phyloP scores from a whole-genome alignment of 2,888 invertebrate species.

The Erpobdella octoculata region DNA sequence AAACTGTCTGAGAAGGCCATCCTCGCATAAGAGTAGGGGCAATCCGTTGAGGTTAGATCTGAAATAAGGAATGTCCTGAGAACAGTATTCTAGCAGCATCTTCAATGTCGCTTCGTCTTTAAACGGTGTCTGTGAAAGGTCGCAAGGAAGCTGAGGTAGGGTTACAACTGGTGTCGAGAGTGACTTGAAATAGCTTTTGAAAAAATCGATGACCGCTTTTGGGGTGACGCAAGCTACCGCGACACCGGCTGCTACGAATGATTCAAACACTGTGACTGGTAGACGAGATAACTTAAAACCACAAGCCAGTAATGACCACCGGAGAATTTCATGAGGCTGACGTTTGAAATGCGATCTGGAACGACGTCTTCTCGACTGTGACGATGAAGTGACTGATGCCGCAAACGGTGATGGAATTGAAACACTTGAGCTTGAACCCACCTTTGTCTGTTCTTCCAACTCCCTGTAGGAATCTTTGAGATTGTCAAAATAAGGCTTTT shows the following conservation, averaged over 20 bases:
- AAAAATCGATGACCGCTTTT: constrained; percentile 36
- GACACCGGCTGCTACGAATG: constrained; percentile 35
- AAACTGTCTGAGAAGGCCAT: constrained; percentile 37
- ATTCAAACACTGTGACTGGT: constrained; percentile 34
- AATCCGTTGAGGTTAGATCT: constrained; percentile 35
- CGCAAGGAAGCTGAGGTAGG: constrained; percentile 33
- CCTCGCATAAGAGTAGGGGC: constrained; percentile 37
- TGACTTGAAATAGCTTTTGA: constrained; percentile 29
- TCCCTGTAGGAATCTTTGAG: constrained; percentile 34
- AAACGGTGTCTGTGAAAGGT: constrained; percentile 34
- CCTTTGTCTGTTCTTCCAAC: constrained; percentile 26
- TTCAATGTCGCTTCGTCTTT: constrained; percentile 33
- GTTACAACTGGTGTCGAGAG: constrained; percentile 28
- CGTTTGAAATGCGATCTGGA: constrained; percentile 27
- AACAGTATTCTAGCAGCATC: constrained; percentile 36
- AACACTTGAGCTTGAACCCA: not conserved
- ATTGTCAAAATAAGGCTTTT: constrained; percentile 37
- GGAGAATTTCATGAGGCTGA: constrained; percentile 32
- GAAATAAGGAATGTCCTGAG: constrained; percentile 34
- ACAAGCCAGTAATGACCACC: constrained; percentile 33
- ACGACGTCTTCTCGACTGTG: constrained; percentile 18
- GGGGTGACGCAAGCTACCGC: constrained; percentile 36
- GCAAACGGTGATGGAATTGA: not conserved
- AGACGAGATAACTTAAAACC: constrained; percentile 38
- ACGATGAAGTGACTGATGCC: not conserved